Base-by-base conservation (phyloP, 2,113 vertebrate genomes). In the Argyrosomus japonicus region DNA sequence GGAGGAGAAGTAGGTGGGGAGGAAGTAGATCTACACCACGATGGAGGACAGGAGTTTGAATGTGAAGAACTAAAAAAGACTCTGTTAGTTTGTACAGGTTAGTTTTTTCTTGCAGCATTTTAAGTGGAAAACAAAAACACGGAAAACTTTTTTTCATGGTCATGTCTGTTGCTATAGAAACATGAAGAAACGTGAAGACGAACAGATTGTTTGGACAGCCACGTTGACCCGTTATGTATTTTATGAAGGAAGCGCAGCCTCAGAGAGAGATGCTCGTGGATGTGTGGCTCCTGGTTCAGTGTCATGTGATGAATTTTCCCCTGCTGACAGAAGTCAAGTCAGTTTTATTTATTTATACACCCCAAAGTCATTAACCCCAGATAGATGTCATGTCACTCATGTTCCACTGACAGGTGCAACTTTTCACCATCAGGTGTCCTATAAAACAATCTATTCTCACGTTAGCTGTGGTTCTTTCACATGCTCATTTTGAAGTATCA, bases 151-250 rank as follows among this genome's bases (percentile, higher is more conserved):
- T 27, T 54, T 45, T 17, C 17, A 21, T 27, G 19, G 27, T 64
- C 27, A 45, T 43, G 25, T 29, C 54, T 62, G 72, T 79, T 71
- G 25, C 71, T 48, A 27, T 23, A 43, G 68, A 64, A 70, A 71
- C 80, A 53, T 40, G 36, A 40, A 40, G 36, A 40, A 53, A 50
- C 6, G 48, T 32, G 67, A 19, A 25, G 43, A 54, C 8, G 27
- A 25, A 62, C 14, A 57, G 17, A 19, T 21, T 17, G 57, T 48
- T 21, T 57, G 11, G 48, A 56, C 21, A 13, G n/a, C 27, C 6
- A 57, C 3, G 3, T 2, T 13, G 40, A 40, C 40, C 4, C 0
- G 15, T 36, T 47, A 23, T 60, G 29, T 13, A 3, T 50, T 48
- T 48, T 10, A 13, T 45, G 11, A 36, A 50, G 18, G 32, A 62